Conservation (phyloP, 2,797 vertebrate species). For the Vespertilio murinus region DNA sequence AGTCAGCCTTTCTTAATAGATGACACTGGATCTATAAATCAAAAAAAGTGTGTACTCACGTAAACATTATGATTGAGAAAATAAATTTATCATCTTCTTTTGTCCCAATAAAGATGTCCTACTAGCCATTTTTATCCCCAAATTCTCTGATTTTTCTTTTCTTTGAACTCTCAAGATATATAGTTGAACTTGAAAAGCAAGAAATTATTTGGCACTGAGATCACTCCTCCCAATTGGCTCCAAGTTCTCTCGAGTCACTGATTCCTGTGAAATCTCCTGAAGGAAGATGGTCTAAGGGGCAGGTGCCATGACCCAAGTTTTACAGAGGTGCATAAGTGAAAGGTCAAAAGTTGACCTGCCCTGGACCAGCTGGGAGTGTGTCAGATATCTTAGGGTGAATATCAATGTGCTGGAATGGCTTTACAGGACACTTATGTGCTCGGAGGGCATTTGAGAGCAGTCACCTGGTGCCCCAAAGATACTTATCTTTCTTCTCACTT, state of each 20-base stretch:
- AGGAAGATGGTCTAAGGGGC: neutral
- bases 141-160: neutral
- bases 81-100: neutral
- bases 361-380: neutral
- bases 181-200: neutral
- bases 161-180: neutral
- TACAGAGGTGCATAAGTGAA: neutral
- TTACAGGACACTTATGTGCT: neutral
- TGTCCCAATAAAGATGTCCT: neutral
- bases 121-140: neutral
- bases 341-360: neutral
- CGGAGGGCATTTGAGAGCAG: neutral
- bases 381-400: neutral
- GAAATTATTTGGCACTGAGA: neutral
- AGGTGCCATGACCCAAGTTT: neutral
- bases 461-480: neutral
- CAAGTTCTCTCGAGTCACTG: neutral
- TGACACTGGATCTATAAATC: neutral
- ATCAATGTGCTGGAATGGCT: neutral
- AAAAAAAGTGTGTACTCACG: neutral
- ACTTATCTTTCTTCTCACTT: neutral
- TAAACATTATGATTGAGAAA: neutral
- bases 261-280: neutral
- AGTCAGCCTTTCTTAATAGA: neutral
- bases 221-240: neutral